Percentiles rank a stretch among this genome's conserved stretches.
Conservation (phyloP, 1,140 invertebrate species). For the Heliconius eleuchia region DNA sequence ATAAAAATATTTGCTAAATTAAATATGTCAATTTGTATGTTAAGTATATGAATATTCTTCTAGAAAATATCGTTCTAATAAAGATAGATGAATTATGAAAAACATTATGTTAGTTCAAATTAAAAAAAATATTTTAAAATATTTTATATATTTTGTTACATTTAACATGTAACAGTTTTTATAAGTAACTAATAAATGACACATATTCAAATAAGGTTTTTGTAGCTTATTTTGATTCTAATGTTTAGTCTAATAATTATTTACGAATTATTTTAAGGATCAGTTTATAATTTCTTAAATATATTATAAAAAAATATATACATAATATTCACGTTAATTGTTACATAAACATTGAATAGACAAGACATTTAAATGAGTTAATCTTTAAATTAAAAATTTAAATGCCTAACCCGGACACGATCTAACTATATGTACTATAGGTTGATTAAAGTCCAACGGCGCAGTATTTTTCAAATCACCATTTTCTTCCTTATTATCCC, state of each 20-base stretch:
- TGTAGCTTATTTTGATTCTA: not conserved
- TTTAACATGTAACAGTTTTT: not conserved
- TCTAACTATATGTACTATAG: not conserved
- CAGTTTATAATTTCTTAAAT: no score
- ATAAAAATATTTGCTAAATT: not conserved
- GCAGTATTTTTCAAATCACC: slow-evolving; percentile 43
- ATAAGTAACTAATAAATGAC: not conserved
- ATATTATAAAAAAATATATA: not conserved
- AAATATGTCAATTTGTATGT: not conserved
- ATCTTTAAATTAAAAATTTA: not conserved
- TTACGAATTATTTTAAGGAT: no score
- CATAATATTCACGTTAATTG: not conserved
- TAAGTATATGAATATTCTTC: not conserved
- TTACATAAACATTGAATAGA: not conserved
- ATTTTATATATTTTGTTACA: not conserved
- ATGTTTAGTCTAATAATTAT: not conserved
- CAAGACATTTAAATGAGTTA: not conserved
- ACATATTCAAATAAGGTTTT: not conserved
- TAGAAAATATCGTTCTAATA: not conserved
- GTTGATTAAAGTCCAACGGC: not conserved
- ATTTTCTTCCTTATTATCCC: slow-evolving; percentile 43
- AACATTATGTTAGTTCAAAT: not conserved
- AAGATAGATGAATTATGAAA: slow-evolving; percentile 3
- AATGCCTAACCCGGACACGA: not conserved
- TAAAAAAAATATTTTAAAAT: not conserved